phyloP scores from a whole-genome alignment of 1,140 invertebrate genomes.

The Sweltsa coloradensis region DNA sequence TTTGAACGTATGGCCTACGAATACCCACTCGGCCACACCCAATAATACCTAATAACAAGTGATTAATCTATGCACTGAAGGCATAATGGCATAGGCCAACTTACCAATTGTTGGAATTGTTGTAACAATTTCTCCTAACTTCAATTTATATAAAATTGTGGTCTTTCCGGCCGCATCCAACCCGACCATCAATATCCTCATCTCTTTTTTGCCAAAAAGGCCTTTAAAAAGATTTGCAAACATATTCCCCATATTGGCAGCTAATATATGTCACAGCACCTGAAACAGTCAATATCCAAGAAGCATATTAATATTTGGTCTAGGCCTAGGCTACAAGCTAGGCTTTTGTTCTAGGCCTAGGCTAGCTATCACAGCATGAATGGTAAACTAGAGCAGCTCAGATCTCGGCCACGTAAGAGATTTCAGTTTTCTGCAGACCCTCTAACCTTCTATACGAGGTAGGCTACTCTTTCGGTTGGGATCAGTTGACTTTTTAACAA shows the following conservation, averaged over 20 bases:
- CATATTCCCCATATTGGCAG: constrained; percentile 67
- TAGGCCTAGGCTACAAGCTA: neutral
- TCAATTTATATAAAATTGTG: constrained; percentile 95
- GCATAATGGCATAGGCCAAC: no score
- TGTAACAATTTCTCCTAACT: constrained; percentile 94
- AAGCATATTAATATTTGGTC: constrained; percentile 8
- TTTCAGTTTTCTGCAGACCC: no score
- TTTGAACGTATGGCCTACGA: no score
- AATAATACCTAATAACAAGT: no score
- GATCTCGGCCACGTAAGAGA: no score
- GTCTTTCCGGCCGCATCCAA: constrained; percentile 96
- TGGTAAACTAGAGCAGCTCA: no score
- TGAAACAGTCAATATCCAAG: constrained; percentile 24
- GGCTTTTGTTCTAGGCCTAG: neutral
- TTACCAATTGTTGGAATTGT: constrained; percentile 94
- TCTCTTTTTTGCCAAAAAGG: constrained; percentile 96
- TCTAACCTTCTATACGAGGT: no score
- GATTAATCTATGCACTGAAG: no score
- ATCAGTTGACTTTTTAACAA: no score
- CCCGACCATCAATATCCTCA: constrained; percentile 97
- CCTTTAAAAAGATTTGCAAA: constrained; percentile 83
- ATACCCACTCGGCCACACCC: no score
- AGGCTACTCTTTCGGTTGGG: no score
- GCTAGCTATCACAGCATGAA: no score
- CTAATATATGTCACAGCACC: constrained; percentile 33